Base-by-base conservation (phyloP, 1,140 invertebrate genomes). In the Akabosia matsudoensis region DNA sequence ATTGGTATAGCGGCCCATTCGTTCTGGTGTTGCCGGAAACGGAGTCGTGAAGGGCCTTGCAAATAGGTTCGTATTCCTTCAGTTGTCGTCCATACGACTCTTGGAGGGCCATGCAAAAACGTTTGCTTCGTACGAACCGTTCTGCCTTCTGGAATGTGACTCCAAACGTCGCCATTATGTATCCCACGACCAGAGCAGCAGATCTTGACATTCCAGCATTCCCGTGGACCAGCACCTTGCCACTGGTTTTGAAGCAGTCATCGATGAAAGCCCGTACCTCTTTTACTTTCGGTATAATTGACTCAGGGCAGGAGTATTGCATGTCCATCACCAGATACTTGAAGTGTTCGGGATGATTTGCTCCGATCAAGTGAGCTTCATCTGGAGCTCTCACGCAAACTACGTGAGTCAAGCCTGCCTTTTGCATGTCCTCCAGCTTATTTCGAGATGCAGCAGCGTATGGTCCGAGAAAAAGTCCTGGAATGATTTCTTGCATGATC, bases 191-290 rank as follows among this genome's bases (percentile, higher is more conserved):
- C 34, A 92, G 83, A 51, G 91, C 88, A 28, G 90, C 90, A 81
- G 90, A 91, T 84, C 91, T 85, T 1, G 90, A 92, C 79, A 90
- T 91, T 1, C 91, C 91, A 79, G 88, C 89, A 85, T 91, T 91
- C 67, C 91, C 90, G 85, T 92, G 91, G 26, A 92, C 87, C 4
- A 92, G 82, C 26, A 88, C 89, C 82, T 88, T 88, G 28, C 90
- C 90, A 33, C 88, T 87, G 64, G 83, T 84, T 13, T 83, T 83
- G 33, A 90, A 83, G 79, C 87, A 88, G 77, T 90, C 87, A 78
- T 91, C 88, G 75, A 92, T 88, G 82, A 91, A 92, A 24, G 84
- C 80, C 82, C 86, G 87, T 0, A 90, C 89, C 81, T 83, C 85
- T 51, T 86, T 84, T 83, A 91, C 89, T 82, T 90, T 88, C 78